These are phyloP conservation scores for Dione vanillae DNA, from an alignment of 2,888 invertebrate species.

Conservation along the genomic window DNA sequence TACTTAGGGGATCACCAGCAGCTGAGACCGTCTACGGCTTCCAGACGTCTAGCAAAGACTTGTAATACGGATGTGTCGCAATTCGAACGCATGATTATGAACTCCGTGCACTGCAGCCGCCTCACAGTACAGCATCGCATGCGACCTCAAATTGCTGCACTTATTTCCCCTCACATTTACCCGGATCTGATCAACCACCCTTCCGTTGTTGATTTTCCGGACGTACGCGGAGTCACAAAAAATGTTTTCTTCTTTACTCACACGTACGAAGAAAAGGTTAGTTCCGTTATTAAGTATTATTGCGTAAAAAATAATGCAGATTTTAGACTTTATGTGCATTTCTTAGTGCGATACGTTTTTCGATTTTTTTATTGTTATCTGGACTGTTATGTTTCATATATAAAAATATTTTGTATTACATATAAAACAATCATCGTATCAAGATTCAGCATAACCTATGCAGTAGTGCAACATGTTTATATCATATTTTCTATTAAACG, in stretches of 20 bases:
- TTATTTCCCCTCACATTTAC: slow-evolving; percentile 89
- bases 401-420: too few species aligned
- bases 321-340: too few species aligned
- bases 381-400: too few species aligned
- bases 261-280: slow-evolving; percentile 81
- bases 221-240: slow-evolving; percentile 84
- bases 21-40: slow-evolving; percentile 88
- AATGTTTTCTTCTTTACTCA: slow-evolving; percentile 90
- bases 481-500: too few species aligned
- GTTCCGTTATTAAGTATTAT: too few species aligned
- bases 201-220: slow-evolving; percentile 83
- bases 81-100: slow-evolving; percentile 91
- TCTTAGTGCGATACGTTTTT: too few species aligned
- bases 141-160: slow-evolving; percentile 84
- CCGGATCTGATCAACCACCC: slow-evolving; percentile 84
- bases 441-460: too few species aligned
- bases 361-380: too few species aligned
- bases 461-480: too few species aligned
- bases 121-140: slow-evolving; percentile 91
- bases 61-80: slow-evolving; percentile 90
- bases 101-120: slow-evolving; percentile 85
- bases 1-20: slow-evolving; percentile 90
- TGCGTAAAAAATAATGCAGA: too few species aligned
- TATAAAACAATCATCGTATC: too few species aligned
- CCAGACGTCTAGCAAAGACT: slow-evolving; percentile 85